Percentiles rank a stretch among this genome's conserved stretches.
Conservation (phyloP, 2,113 vertebrate genomes). For the Holacanthus passer region DNA sequence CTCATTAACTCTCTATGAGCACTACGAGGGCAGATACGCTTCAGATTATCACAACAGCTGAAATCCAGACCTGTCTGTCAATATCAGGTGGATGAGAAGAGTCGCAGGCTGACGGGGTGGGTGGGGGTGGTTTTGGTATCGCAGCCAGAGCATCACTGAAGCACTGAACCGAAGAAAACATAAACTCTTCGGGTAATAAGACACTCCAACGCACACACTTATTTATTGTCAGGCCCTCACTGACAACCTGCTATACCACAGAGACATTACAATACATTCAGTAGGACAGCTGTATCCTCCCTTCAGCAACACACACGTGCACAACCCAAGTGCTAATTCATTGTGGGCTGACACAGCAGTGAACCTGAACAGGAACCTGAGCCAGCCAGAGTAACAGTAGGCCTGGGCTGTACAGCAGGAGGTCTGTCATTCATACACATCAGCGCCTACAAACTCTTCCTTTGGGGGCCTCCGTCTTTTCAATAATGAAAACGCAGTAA, state of each 20-base stretch:
- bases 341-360: conserved; percentile 40
- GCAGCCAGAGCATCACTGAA: conserved; percentile 45
- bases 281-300: conserved; percentile 11
- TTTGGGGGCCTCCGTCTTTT: background rate
- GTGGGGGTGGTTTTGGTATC: conserved; percentile 33
- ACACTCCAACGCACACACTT: conserved; percentile 47
- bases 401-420: conserved; percentile 36
- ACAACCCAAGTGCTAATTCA: conserved; percentile 32
- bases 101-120: background rate
- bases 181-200: conserved; percentile 57
- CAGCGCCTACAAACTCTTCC: background rate
- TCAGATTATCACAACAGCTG: conserved; percentile 55
- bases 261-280: conserved; percentile 1
- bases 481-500: background rate
- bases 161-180: conserved; percentile 47
- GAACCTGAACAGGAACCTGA: conserved; percentile 71
- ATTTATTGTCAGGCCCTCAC: background rate
- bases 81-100: conserved; percentile 74
- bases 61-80: conserved; percentile 72
- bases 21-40: conserved; percentile 17
- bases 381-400: conserved; percentile 59
- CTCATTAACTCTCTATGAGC: conserved; percentile 42
- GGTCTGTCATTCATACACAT: conserved; percentile 37
- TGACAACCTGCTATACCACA: background rate
- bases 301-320: conserved; percentile 4